Base-by-base conservation (phyloP, 1,140 invertebrate species). In the Protaetia brevitarsis region DNA sequence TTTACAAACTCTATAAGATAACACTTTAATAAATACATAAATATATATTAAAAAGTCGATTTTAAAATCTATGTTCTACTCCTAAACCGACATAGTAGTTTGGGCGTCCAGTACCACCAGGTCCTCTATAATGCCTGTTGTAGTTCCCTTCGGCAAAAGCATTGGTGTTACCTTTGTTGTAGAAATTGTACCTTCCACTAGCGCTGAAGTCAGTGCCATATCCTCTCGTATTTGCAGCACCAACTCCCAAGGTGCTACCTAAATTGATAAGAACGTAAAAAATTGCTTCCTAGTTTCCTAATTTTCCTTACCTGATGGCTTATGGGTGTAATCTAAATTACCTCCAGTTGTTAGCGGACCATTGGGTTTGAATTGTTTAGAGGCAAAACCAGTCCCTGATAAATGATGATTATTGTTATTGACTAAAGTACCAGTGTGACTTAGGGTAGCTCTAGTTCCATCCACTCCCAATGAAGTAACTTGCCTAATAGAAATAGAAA, bases 141-240 rank as follows among this genome's bases (percentile, higher is more conserved):
- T 71, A 72, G 4, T 68, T 56, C 3, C 62, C 71, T 29, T 64
- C 60, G 30, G 67, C 71, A 37, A 69, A 65, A 7, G 69, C n/a
- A 62, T 61, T 57, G 0, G 65, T 30, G 23, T 63, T 64, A 7
- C 66, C 63, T 26, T 64, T 59, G 27, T 64, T 34, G 63, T 66
- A 71, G 5, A 72, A 23, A 56, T 70, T 69, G 7, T 45, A 68
- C 5, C 26, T 62, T 31, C 65, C 69, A 31, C 34, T 8, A 11
- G 64, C 69, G 36, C 45, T 29, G 1, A 72, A 8, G 59, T 72
- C 67, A 16, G 69, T 72, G 21, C 71, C 71, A 63, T 56, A 65
- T 13, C 62, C 29, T 6, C 31, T 64, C 7, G 67, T 68, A 28
- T 65, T 60, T 19, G 34, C 21, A 11, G 63, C 69, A 21, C 65